These are phyloP conservation scores for Cinclus mexicanus DNA, from an alignment of 2,113 vertebrate genomes.

Conservation along the genomic window DNA sequence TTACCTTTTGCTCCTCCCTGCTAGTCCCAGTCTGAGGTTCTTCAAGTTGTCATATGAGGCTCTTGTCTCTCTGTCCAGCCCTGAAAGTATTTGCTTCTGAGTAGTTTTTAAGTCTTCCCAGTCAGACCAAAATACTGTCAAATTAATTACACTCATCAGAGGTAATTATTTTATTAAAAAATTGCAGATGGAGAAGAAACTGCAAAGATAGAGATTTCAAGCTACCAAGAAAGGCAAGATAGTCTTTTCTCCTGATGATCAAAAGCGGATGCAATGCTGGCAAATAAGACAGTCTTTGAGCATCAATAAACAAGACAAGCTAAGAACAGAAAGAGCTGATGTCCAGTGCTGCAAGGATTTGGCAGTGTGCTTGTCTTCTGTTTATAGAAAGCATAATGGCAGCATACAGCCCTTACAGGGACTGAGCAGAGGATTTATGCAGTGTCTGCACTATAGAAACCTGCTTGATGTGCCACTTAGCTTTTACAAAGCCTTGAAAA, in stretches of 20 bases:
- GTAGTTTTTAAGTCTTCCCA: not conserved
- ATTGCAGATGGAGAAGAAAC: not conserved
- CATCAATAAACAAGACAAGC: slow-evolving; percentile 38
- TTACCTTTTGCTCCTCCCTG: not conserved
- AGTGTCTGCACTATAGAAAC: slow-evolving; percentile 18
- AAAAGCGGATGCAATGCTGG: not conserved
- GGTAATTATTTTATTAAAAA: not conserved
- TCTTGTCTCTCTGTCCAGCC: not conserved
- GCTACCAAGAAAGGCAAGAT: not conserved
- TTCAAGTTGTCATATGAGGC: not conserved
- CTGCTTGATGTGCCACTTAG: not conserved
- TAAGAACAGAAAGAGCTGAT: slow-evolving; percentile 37
- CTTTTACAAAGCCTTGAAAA: not conserved
- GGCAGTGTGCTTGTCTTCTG: slow-evolving; percentile 32
- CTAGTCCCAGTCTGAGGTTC: not conserved
- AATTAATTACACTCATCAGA: not conserved
- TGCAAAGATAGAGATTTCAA: not conserved
- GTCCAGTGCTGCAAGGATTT: not conserved
- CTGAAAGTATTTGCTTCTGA: not conserved
- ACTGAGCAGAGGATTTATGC: slow-evolving; percentile 29
- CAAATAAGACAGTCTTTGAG: not conserved
- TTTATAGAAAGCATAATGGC: slow-evolving; percentile 56
- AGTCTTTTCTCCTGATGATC: not conserved
- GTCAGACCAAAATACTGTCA: not conserved
- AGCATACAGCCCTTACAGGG: not conserved